Conservation (phyloP, 1,140 invertebrate species). For the Dendroctonus valens region DNA sequence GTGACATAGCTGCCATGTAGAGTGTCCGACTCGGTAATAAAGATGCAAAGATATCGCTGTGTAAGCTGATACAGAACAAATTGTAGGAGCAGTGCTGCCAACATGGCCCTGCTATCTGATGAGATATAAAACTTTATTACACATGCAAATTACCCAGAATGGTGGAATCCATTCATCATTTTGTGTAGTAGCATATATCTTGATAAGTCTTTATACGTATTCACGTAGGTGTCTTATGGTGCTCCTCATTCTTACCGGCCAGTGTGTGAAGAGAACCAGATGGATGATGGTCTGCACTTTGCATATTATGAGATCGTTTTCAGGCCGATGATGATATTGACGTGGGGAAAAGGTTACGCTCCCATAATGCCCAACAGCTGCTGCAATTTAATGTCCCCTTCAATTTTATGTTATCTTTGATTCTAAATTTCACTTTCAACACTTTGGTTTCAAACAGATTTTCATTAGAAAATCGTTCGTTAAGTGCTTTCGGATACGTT, state of each 20-base stretch:
- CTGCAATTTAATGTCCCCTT: too few relatives aligned
- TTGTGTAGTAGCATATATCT: constrained; percentile 28
- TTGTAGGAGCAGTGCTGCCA: constrained; percentile 47
- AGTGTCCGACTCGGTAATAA: constrained; percentile 45
- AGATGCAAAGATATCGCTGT: constrained; percentile 44
- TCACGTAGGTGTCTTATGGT: constrained; percentile 21
- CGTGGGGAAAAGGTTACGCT: too few relatives aligned
- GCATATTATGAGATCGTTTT: too few relatives aligned
- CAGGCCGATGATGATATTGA: too few relatives aligned
- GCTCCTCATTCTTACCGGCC: background rate
- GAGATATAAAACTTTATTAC: constrained; percentile 38
- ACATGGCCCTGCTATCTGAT: constrained; percentile 44
- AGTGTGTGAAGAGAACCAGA: too few relatives aligned
- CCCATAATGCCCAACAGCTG: too few relatives aligned
- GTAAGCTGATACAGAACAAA: constrained; percentile 49
- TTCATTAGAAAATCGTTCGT: too few relatives aligned
- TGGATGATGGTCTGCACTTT: too few relatives aligned
- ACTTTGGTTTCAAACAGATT: too few relatives aligned
- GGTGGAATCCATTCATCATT: constrained; percentile 24
- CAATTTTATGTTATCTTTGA: too few relatives aligned
- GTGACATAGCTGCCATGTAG: constrained; percentile 43
- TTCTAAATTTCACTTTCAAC: too few relatives aligned
- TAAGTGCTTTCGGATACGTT: too few relatives aligned
- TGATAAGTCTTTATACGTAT: constrained; percentile 21
- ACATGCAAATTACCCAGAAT: constrained; percentile 16